Base-by-base conservation (phyloP, 2,888 invertebrate genomes). In the Coecobrya sp. region DNA sequence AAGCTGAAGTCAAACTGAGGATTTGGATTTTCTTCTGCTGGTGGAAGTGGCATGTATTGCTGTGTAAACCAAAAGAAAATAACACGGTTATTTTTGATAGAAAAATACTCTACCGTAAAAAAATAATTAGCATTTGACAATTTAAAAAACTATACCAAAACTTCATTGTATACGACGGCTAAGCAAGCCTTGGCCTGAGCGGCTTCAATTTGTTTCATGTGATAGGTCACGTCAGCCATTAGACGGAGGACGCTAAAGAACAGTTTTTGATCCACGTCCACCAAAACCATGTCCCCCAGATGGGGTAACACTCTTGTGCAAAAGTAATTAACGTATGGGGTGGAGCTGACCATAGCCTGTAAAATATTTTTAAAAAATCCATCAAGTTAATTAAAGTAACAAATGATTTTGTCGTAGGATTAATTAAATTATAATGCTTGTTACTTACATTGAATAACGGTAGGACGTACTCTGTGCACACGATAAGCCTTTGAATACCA, bases 1-100 rank as follows among this genome's bases (percentile, higher is more conserved):
- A 98, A 97, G 55, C 99, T 98, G 95, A 99, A 99, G 95, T 99
- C 97, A 81, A 99, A 97, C 92, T 98, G 97, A n/a, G 98, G 98
- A 93, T 97, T 97, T 70, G 97, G 96, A 52, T 94, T 96, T 62
- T 96, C 96, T 45, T 96, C 96, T 89, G 96, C 95, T 88, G 98
- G 98, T 22, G 99, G 99, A 94, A 98, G 96, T 4, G 99, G 99
- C 97, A 99, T 97, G 27, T 89, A 86, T 84, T 92, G 89, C 92
- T 92, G n/a, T n/a, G n/a, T n/a, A n/a, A n/a, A n/a, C n/a, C 10
- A 87, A 59, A 36, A 52, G 1, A 27, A 70, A 73, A 16, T 4
- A 36, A 36, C 36, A 36, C 3, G 36, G 36, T 16, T n/a, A n/a
- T n/a, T n/a, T n/a, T n/a, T n/a, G n/a, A n/a, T n/a, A n/a, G n/a